Evolutionary conservation across 2,888 invertebrate species (phyloP).

Genomic region (Stenodema calcarata): DNA sequence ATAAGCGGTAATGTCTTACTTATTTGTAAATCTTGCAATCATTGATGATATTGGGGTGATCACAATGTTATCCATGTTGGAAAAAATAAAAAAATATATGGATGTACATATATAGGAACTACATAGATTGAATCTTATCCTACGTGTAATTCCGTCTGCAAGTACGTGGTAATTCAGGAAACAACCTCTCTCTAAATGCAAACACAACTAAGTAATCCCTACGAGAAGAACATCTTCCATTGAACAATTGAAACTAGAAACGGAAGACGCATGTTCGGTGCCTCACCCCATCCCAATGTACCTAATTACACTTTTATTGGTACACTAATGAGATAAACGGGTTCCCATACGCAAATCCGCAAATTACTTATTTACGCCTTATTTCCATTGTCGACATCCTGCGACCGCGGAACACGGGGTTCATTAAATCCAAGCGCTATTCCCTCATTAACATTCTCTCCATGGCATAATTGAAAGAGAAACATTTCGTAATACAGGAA

Average conservation of each 20-base stretch:
- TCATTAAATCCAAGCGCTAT: background rate
- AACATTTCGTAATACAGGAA: background rate
- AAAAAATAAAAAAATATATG: too few species aligned
- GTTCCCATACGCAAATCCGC: background rate
- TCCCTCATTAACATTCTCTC: background rate
- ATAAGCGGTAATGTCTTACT: too few species aligned
- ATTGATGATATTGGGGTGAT: too few species aligned
- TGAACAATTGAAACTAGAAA: background rate
- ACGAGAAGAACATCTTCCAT: background rate
- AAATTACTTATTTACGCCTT: constrained; percentile 2
- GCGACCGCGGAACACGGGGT: background rate
- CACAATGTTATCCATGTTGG: too few species aligned
- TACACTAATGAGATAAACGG: background rate
- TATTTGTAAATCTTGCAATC: too few species aligned
- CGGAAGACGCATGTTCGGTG: background rate
- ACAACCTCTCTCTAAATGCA: background rate
- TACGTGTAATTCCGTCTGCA: background rate
- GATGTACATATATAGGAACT: too few species aligned
- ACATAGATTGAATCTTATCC: too few species aligned
- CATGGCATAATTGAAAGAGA: background rate
- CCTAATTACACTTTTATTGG: constrained; percentile 2
- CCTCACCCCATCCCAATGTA: background rate
- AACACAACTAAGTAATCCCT: background rate
- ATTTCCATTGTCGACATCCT: background rate
- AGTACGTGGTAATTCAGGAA: background rate